Base-by-base conservation (phyloP, 2,797 vertebrate genomes). In the Capromys pilorides region DNA sequence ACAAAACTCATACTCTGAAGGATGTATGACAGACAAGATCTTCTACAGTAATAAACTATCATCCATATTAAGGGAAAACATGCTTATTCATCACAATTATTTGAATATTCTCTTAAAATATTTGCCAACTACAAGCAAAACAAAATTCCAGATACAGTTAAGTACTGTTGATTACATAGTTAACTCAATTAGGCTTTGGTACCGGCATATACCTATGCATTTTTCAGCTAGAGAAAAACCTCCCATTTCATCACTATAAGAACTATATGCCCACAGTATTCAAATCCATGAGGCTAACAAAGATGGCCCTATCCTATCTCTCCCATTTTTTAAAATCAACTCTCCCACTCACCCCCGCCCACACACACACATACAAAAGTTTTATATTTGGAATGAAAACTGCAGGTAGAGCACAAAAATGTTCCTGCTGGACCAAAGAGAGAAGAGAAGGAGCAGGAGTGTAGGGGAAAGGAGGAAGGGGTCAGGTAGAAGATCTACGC, bases 51-150 rank as follows among this genome's bases (percentile, higher is more conserved):
- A 87, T 75, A 22, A 96, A 73, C 41, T 92, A 69, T 49, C 10
- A 91, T 39, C 33, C 28, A 75, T 31, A 84, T 28, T 79, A 62
- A 87, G 31, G 90, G 92, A 95, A 95, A 87, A 9, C 61, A 75
- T 45, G 10, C 62, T 85, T 39, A 45, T 49, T 88, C 80, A 90
- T 41, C 36, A 14, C 69, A 95, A 39, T 85, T 88, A 95, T 31
- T 69, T 91, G 71, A 91, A 87, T 62, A 61, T 33, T 94, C 62
- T 96, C 77, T 80, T 91, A 69, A 94, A 97, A 90, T 77, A 90
- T 82, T 91, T 41, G 73, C 6, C 66, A 86, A 82, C 61, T 41
- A 93, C 9, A 86, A 6, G 14, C 41, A 94, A 95, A 94, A 73
- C 19, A 83, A 93, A 85, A 24, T 88, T 93, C 66, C 77, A 75